These are phyloP conservation scores for Amphipoea lucens DNA, from an alignment of 2,888 invertebrate genomes.

Conservation along the genomic window DNA sequence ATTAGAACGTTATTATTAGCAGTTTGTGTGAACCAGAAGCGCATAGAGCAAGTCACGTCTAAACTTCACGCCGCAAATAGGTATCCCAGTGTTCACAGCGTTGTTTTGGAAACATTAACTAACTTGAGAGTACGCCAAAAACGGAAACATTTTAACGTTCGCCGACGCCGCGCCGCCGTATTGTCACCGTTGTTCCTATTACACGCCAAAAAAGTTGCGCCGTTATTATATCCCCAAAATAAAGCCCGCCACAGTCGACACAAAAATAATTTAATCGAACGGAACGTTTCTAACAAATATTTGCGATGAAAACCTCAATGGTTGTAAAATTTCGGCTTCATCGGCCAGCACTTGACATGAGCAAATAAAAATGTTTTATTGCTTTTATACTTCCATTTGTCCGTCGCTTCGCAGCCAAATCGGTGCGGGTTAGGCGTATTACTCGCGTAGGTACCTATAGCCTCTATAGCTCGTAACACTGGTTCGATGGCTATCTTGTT, in stretches of 20 bases:
- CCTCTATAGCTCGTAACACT: constrained; percentile 78
- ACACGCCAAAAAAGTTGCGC: constrained; percentile 79
- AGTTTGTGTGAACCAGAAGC: constrained; percentile 65
- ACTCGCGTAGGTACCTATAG: constrained; percentile 66
- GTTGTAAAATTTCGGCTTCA: constrained; percentile 77
- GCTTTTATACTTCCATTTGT: constrained; percentile 74
- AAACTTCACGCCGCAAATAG: constrained; percentile 79
- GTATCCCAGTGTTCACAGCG: constrained; percentile 78
- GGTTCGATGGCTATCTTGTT: constrained; percentile 89
- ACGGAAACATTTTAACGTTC: constrained; percentile 86
- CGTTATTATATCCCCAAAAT: constrained; percentile 69
- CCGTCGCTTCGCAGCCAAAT: constrained; percentile 68
- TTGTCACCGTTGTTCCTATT: constrained; percentile 82
- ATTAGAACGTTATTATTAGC: constrained; percentile 72
- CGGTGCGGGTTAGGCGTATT: constrained; percentile 66
- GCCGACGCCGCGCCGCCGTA: constrained; percentile 76
- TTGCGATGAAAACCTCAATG: constrained; percentile 76
- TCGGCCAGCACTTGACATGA: constrained; percentile 74
- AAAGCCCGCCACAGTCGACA: constrained; percentile 68
- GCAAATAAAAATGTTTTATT: constrained; percentile 80
- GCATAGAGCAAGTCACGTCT: constrained; percentile 72
- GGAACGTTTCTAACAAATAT: constrained; percentile 75
- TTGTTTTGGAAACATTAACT: constrained; percentile 89
- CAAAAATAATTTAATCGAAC: constrained; percentile 74
- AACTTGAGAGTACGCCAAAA: constrained; percentile 89